Conservation (phyloP, 2,888 invertebrate genomes). For the Digitonthophagus gazella region DNA sequence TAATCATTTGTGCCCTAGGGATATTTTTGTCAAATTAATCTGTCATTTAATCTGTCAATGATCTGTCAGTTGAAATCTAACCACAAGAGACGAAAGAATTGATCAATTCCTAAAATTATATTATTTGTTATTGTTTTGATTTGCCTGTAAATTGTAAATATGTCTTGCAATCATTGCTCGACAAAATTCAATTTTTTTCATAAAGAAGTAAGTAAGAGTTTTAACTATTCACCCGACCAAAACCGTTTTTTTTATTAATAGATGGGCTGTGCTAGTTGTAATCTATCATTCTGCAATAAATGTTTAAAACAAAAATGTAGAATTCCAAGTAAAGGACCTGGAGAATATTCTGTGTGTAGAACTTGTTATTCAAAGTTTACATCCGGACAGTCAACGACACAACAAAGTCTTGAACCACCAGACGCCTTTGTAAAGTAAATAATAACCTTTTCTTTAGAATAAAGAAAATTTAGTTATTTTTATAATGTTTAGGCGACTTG, state of each 20-base stretch:
- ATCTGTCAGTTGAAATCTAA: too few relatives aligned
- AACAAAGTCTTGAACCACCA: constrained; percentile 50
- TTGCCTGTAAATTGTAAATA: constrained; percentile 40
- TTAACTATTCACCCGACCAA: constrained; percentile 18
- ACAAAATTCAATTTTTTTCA: constrained; percentile 69
- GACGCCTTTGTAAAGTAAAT: constrained; percentile 60
- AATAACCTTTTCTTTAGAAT: too few relatives aligned
- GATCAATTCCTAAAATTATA: background rate
- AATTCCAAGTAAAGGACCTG: constrained; percentile 61
- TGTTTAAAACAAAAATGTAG: constrained; percentile 72
- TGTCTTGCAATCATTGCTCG: constrained; percentile 74
- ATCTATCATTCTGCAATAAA: constrained; percentile 79
- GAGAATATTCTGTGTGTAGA: constrained; percentile 66
- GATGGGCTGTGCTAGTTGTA: constrained; percentile 82
- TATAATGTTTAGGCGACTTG: constrained; percentile 48
- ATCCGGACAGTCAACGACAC: constrained; percentile 35
- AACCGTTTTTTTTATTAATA: constrained; percentile 50
- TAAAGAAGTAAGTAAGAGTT: constrained; percentile 60
- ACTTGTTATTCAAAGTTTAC: constrained; percentile 53
- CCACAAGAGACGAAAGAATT: too few relatives aligned
- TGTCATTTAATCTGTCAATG: too few relatives aligned
- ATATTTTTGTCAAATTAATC: too few relatives aligned
- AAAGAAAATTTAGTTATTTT: background rate
- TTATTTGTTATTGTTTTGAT: background rate
- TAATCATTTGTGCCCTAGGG: too few relatives aligned